These are phyloP conservation scores for Drosophila littoralis DNA, from an alignment of 1,140 invertebrate species.

Conservation along the genomic window DNA sequence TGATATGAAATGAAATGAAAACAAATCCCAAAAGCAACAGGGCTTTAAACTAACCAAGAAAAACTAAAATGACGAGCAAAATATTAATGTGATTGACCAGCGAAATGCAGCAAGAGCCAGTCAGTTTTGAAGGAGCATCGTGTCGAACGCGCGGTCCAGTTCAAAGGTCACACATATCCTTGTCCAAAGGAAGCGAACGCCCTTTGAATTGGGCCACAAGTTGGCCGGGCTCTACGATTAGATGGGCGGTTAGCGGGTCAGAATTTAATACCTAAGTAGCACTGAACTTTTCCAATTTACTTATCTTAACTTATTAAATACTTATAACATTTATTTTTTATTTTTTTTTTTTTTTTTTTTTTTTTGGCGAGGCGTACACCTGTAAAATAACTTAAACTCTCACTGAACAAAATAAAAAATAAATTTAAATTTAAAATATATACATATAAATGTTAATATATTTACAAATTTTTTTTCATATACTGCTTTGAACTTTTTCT, in stretches of 20 bases:
- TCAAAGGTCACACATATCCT: slow-evolving; percentile 18
- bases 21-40: neutral
- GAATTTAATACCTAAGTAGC: neutral
- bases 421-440: slow-evolving; percentile 2
- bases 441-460: slow-evolving; percentile 37
- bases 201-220: slow-evolving; percentile 57
- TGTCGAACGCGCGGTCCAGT: slow-evolving; percentile 47
- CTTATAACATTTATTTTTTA: slow-evolving; percentile 4
- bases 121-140: slow-evolving; percentile 7
- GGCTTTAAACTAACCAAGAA: slow-evolving; percentile 1
- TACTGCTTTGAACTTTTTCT: slow-evolving; percentile 55
- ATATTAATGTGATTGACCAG: neutral
- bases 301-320: slow-evolving; percentile 7
- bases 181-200: neutral
- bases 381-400: slow-evolving; percentile 40
- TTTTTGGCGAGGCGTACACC: slow-evolving; percentile 28
- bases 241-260: neutral
- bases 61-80: neutral
- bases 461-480: slow-evolving; percentile 37
- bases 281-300: slow-evolving; percentile 27
- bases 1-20: slow-evolving; percentile 20
- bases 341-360: neutral
- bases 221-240: slow-evolving; percentile 19
- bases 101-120: neutral
- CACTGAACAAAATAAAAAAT: slow-evolving; percentile 25